phyloP scores from a whole-genome alignment of 2,797 vertebrate genomes.

The Onychomys torridus region DNA sequence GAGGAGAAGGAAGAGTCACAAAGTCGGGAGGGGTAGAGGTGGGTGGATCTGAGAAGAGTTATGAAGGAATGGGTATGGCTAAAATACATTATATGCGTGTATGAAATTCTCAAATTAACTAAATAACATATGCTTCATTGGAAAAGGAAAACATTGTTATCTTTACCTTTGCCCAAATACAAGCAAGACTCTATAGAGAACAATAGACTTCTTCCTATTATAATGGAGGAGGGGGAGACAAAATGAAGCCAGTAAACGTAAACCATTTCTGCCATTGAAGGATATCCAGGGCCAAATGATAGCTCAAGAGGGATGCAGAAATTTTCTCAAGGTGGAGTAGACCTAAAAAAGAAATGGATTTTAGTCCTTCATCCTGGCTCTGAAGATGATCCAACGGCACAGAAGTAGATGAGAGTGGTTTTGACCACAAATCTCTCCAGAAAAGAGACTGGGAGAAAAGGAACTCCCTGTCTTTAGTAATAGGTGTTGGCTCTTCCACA shows the following conservation, averaged over 20 bases:
- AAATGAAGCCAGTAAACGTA: background rate
- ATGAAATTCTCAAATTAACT: background rate
- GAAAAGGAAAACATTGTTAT: background rate
- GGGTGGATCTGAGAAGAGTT: background rate
- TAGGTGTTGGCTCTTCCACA: constrained; percentile 37
- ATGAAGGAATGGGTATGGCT: background rate
- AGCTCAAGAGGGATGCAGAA: background rate
- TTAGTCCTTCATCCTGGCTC: background rate
- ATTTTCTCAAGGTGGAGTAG: constrained; percentile 5
- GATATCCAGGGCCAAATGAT: background rate
- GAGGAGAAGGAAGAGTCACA: background rate
- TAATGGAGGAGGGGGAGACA: background rate
- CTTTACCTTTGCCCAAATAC: background rate
- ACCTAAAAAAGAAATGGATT: background rate
- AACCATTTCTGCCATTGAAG: background rate
- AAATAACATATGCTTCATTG: background rate
- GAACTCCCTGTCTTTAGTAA: background rate
- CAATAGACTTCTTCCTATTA: background rate
- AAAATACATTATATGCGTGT: background rate
- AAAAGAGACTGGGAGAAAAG: constrained; percentile 28
- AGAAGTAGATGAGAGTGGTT: background rate
- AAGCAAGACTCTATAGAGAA: background rate
- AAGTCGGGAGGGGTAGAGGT: background rate
- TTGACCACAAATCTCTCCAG: constrained; percentile 42
- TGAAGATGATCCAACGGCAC: background rate